Evolutionary conservation across 2,113 vertebrate genomes (phyloP), one percentile per base, ranked within the genome.

Genomic region (Xenopus borealis): DNA sequence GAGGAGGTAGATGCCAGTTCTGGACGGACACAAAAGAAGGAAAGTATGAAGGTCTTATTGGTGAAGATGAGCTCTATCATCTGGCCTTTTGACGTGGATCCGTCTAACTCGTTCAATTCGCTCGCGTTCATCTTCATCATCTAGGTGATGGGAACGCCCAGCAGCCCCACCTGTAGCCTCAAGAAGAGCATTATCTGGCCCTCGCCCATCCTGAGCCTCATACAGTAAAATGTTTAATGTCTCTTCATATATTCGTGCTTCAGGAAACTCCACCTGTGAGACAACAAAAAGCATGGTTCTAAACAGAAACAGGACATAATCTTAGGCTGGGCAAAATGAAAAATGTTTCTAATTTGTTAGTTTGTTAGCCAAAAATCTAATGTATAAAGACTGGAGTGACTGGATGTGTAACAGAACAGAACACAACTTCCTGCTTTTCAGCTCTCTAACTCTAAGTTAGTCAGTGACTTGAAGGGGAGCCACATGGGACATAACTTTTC

Each of bases 161-260:
- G 96, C 96, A 0, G 96, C 95, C 3, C 95, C 95, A 0, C 96
- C 97, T 0, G 95, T 98, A 73, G 97, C 95, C 75, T 99, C 96
- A 81, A 98, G 80, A 7, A 98, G 92, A 0, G 96, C 96, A 8
- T 98, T 98, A 83, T 99, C 96, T 0, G 96, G 97, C 33, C 96
- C 96, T 1, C 96, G 90, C 1, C 96, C 95, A 0, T 98, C 96
- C 76, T 98, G 97, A 64, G 96, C 94, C 86, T 99, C 96, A 0
- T 98, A 98, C 55, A 98, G 90, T 66, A 98, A 89, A 68, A 99
- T 99, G 84, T 99, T 99, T 80, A 99, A 90, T 0, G 97, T 98
- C 87, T 99, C 96, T 84, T 99, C 96, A 0, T 99, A 98, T 79
- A 99, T 99, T 0, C 96, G 89, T 12, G 96, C 97, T 79, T 99